Evolutionary conservation across 2,888 invertebrate species (phyloP), one percentile per base, ranked within the genome.

Genomic region (Leptopilina myrica): DNA sequence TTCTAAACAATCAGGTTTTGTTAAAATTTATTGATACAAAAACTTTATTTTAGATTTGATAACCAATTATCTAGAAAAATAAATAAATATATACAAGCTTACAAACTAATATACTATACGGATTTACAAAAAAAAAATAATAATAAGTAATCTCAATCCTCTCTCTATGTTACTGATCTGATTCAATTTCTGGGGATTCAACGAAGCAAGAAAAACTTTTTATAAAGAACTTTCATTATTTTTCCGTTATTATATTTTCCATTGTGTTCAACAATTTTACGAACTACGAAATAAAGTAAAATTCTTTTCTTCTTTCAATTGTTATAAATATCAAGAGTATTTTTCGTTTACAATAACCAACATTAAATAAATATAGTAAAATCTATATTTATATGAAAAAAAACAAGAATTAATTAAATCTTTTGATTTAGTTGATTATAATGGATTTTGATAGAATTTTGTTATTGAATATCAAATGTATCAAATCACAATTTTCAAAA

Each of bases 101-200:
- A 20, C 20, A 62, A 62, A 62, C 20, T 62, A 62, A 62, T 62
- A 62, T 20, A 4, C 62, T 20, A 4, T 3, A 15, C 15, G 62
- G 62, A 62, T 62, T 62, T 62, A 62, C 7, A 62, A 20, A 20
- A 20, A 62, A 5, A 43, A 43, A 43, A n/a, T n/a, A n/a, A n/a
- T n/a, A 7, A 43, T 33, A 33, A 59, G 6, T 59, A 20, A 62
- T n/a, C 62, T 62, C 15, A 62, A 62, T 62, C 20, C 62, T 62
- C 62, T 62, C 62, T 62, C 62, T 20, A 15, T 62, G 62, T 62
- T 62, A 62, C 62, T 15, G 15, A 62, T 62, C 20, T 62, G 62
- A 62, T 62, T 62, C 15, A 20, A 20, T 62, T 62, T 62, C 15
- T 49, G 20, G n/a, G 20, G 20, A 62, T 62, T 8, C 62, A 62